Conservation (phyloP, 2,797 vertebrate genomes). For the Enteromius mattozi region DNA sequence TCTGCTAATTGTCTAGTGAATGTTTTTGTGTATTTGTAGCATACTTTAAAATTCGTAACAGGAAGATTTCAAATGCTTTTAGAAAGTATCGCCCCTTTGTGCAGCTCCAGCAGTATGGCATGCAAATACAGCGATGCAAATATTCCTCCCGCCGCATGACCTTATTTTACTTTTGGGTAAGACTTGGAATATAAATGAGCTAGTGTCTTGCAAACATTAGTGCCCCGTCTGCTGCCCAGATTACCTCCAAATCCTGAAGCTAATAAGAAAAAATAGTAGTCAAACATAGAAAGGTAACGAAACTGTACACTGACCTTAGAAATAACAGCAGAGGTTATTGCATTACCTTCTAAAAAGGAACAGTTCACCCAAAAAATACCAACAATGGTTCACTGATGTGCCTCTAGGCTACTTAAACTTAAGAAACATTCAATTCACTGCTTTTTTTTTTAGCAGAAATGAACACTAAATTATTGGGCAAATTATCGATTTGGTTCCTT, state of each 20-base stretch:
- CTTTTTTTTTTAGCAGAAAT: background rate
- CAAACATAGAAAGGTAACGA: background rate
- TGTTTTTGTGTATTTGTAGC: background rate
- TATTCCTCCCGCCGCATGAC: background rate
- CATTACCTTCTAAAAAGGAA: background rate
- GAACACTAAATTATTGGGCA: background rate
- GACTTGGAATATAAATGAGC: background rate
- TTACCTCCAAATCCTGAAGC: background rate
- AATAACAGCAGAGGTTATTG: background rate
- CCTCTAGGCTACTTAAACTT: background rate
- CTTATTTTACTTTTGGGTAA: conserved; percentile 31
- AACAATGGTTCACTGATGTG: background rate
- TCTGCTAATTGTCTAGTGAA: background rate
- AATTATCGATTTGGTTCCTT: background rate
- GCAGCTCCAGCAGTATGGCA: conserved; percentile 17
- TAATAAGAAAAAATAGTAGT: background rate
- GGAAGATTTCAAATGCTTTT: background rate
- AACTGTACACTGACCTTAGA: background rate
- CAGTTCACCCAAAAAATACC: background rate
- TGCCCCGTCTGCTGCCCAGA: background rate
- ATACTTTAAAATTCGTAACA: background rate
- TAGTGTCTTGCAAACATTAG: background rate
- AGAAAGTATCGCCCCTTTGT: background rate
- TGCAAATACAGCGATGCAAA: conserved; percentile 39
- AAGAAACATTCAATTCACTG: background rate